phyloP scores from a whole-genome alignment of 2,113 vertebrate genomes.

The Oncorhynchus mykiss region DNA sequence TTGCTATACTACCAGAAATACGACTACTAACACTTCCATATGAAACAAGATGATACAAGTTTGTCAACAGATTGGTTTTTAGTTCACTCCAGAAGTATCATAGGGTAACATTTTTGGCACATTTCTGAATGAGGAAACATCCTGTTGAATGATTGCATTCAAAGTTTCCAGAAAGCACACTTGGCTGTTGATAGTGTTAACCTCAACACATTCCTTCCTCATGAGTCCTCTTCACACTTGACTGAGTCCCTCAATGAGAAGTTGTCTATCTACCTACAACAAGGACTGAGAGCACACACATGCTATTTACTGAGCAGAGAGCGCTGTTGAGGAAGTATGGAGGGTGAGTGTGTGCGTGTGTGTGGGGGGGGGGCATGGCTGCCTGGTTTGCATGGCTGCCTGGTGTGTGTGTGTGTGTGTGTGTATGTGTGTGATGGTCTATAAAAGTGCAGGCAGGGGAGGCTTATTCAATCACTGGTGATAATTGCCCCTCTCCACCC shows the following conservation, averaged over 20 bases:
- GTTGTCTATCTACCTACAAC: slow-evolving; percentile 42
- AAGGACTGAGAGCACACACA: neutral
- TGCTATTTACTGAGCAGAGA: neutral
- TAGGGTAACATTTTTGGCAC: slow-evolving; percentile 5
- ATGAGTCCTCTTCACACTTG: slow-evolving; percentile 48
- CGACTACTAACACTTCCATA: neutral
- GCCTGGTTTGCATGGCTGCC: slow-evolving; percentile 5
- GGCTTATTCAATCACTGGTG: slow-evolving; percentile 9
- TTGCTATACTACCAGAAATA: neutral
- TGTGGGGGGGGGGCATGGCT: neutral
- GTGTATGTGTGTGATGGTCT: neutral
- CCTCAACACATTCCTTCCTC: slow-evolving; percentile 52
- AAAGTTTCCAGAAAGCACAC: slow-evolving; percentile 40
- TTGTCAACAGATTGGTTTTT: neutral
- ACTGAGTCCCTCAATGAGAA: slow-evolving; percentile 48
- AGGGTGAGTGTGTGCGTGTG: too few species aligned
- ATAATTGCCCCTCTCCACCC: slow-evolving; percentile 12
- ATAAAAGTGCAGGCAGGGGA: neutral
- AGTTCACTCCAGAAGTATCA: neutral
- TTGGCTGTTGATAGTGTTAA: slow-evolving; percentile 50
- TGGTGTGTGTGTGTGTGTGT: neutral
- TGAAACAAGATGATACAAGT: neutral
- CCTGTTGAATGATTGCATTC: slow-evolving; percentile 41
- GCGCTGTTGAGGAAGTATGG: slow-evolving; percentile 13
- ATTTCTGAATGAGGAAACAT: slow-evolving; percentile 9